A percentile compares a stretch with the other conserved stretches of the same genome.
Conservation (phyloP, 2,797 vertebrate genomes). For the Vireo griseus region DNA sequence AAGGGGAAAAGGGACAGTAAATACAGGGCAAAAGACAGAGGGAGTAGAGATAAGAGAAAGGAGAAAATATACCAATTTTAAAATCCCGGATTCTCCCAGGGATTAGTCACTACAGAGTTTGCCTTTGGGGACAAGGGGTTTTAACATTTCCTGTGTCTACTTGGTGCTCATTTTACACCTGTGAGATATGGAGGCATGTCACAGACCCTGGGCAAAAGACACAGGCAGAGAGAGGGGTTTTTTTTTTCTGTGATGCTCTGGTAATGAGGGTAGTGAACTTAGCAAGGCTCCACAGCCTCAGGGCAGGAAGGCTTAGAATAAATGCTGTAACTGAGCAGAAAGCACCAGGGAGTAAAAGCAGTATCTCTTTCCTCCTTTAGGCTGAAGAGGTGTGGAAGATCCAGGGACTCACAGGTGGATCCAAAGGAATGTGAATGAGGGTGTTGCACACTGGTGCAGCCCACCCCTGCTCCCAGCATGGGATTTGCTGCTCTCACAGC, state of each 20-base stretch:
- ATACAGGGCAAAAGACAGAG: neutral
- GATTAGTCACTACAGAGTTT: constrained; percentile 10
- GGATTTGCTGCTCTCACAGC: neutral
- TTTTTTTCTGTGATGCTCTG: neutral
- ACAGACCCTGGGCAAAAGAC: constrained; percentile 11
- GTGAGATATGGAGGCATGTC: neutral
- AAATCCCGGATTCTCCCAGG: neutral
- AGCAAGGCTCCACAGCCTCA: neutral
- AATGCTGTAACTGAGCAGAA: constrained; percentile 24
- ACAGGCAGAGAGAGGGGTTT: neutral
- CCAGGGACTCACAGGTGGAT: neutral
- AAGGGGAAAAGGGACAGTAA: constrained; percentile 13
- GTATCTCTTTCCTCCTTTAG: neutral
- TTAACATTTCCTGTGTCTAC: neutral
- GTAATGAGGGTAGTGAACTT: constrained; percentile 15
- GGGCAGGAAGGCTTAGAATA: neutral
- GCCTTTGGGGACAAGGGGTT: constrained; percentile 1
- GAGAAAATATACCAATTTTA: constrained; percentile 2
- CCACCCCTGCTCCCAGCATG: rapidly evolving
- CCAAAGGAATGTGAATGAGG: neutral
- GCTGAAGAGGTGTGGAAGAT: neutral
- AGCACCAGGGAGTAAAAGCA: neutral
- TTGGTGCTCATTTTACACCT: neutral
- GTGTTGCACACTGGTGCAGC: neutral
- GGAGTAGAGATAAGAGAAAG: constrained; percentile 1